Conservation (phyloP, 2,797 vertebrate genomes). For the Alcedo atthis region DNA sequence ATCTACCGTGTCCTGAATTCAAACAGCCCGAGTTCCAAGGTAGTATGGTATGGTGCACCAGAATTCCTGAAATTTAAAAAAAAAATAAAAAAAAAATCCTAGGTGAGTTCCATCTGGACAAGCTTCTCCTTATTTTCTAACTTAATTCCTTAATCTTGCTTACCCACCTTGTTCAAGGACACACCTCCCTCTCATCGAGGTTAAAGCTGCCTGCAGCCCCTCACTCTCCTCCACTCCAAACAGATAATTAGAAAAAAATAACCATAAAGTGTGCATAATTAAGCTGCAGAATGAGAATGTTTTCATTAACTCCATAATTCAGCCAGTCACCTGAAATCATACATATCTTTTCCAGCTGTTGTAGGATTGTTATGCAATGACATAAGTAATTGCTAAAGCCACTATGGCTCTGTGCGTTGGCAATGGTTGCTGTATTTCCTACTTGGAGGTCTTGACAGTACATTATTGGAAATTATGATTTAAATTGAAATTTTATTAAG, state of each 20-base stretch:
- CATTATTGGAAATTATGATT: neutral
- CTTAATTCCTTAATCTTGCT: too few relatives aligned
- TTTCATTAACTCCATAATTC: neutral
- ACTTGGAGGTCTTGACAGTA: neutral
- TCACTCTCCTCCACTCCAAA: neutral
- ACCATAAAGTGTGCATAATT: neutral
- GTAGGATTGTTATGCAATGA: neutral
- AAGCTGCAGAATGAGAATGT: neutral
- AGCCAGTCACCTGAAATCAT: neutral
- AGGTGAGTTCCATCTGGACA: too few relatives aligned
- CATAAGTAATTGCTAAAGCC: neutral
- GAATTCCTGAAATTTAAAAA: neutral
- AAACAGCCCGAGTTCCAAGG: neutral
- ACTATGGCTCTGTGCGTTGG: neutral
- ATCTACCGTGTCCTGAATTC: neutral
- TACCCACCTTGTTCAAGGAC: too few relatives aligned
- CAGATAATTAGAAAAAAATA: neutral
- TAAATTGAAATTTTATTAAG: constrained; percentile 23
- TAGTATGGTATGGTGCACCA: neutral
- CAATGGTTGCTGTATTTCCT: neutral
- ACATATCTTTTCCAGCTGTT: neutral
- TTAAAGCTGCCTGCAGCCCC: too few relatives aligned
- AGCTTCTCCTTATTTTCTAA: too few relatives aligned
- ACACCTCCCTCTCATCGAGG: too few relatives aligned
- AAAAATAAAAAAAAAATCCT: too few relatives aligned